Conservation (phyloP, 1,140 invertebrate species). For the Gonatopus flavifemur region DNA sequence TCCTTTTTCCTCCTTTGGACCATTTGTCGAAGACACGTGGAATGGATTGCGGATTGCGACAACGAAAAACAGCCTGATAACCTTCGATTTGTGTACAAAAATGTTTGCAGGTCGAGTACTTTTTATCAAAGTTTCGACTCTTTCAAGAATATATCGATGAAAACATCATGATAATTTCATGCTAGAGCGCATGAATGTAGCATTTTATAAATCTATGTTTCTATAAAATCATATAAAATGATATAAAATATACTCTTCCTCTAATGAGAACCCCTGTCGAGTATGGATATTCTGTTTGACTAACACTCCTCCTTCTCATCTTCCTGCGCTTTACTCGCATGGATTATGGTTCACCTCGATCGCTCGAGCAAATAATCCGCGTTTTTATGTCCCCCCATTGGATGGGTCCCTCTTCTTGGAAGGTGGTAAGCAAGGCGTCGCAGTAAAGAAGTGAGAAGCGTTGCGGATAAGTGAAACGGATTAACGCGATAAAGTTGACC, state of each 20-base stretch:
- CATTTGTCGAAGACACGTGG: too few species aligned
- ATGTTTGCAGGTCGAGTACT: too few species aligned
- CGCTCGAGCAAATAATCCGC: slow-evolving; percentile 27
- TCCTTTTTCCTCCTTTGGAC: slow-evolving; percentile 3
- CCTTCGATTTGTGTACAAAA: too few species aligned
- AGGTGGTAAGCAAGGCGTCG: slow-evolving; percentile 9
- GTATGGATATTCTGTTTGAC: slow-evolving; percentile 33
- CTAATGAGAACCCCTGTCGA: slow-evolving; percentile 32
- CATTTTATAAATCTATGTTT: too few species aligned
- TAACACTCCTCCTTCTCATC: slow-evolving; percentile 33
- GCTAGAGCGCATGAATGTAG: too few species aligned
- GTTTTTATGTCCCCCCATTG: slow-evolving; percentile 28
- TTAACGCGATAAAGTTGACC: slow-evolving; percentile 18
- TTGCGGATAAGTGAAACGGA: slow-evolving; percentile 29
- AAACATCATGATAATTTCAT: too few species aligned
- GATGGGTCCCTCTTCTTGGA: slow-evolving; percentile 21
- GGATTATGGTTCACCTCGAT: slow-evolving; percentile 31
- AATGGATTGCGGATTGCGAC: too few species aligned
- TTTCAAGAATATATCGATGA: too few species aligned
- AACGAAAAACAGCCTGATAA: too few species aligned
- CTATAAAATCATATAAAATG: too few species aligned
- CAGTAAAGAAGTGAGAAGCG: slow-evolving; percentile 27
- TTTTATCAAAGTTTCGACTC: too few species aligned
- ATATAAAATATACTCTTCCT: too few species aligned
- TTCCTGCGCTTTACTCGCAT: slow-evolving; percentile 15